Conservation (phyloP, 2,888 invertebrate species). For the Cactoblastis cactorum region DNA sequence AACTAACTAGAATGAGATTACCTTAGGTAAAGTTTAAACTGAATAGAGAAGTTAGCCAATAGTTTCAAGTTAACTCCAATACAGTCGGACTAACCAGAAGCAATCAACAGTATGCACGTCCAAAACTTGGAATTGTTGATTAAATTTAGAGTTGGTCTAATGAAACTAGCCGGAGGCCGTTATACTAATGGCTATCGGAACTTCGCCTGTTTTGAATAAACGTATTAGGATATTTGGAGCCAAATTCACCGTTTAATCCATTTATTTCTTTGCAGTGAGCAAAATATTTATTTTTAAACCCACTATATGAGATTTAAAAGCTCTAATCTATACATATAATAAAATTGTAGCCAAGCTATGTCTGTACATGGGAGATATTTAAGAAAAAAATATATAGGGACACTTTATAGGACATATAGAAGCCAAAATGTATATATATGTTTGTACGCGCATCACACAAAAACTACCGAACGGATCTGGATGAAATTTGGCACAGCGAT, state of each 20-base stretch:
- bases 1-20: background rate
- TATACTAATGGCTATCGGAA: conserved; percentile 10
- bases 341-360: too few species aligned
- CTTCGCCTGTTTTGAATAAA: conserved; percentile 13
- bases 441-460: too few species aligned
- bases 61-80: conserved; percentile 4
- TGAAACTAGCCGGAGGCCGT: conserved; percentile 23
- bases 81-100: conserved; percentile 12
- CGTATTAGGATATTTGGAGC: conserved; percentile 1
- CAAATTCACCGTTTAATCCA: background rate
- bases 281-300: too few species aligned
- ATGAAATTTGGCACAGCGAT: too few species aligned
- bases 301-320: too few species aligned
- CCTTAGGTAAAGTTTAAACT: background rate
- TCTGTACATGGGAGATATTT: too few species aligned
- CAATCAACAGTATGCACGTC: conserved; percentile 12
- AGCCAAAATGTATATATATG: too few species aligned
- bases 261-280: too few species aligned
- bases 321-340: too few species aligned
- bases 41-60: background rate
- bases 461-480: too few species aligned
- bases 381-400: too few species aligned
- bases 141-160: conserved; percentile 57
- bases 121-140: conserved; percentile 57
- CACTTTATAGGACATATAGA: too few species aligned